phyloP scores from a whole-genome alignment of 2,888 invertebrate species.

The Serrognathus titanus region DNA sequence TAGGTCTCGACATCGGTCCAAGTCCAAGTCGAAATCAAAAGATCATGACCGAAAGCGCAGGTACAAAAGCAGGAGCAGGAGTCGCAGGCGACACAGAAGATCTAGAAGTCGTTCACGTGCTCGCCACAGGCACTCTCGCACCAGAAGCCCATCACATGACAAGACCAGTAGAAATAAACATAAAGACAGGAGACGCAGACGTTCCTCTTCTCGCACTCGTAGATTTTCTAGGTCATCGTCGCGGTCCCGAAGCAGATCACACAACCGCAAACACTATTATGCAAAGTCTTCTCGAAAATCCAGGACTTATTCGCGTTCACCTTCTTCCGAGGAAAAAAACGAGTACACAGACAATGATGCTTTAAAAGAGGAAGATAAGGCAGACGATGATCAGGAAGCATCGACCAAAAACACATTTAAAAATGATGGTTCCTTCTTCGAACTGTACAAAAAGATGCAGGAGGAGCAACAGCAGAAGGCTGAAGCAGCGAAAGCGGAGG shows the following conservation, averaged over 20 bases:
- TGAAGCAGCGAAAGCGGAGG: constrained; percentile 37
- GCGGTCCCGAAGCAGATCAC: constrained; percentile 20
- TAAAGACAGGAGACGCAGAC: constrained; percentile 19
- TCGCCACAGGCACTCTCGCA: constrained; percentile 18
- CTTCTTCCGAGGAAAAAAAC: constrained; percentile 16
- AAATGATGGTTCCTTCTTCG: constrained; percentile 88
- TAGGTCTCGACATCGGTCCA: constrained; percentile 22
- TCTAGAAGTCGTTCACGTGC: constrained; percentile 25
- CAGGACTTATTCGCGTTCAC: constrained; percentile 20
- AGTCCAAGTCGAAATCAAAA: constrained; percentile 22
- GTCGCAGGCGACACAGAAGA: constrained; percentile 29
- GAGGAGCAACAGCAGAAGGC: constrained; percentile 55
- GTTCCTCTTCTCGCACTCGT: constrained; percentile 22
- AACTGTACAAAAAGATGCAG: constrained; percentile 89
- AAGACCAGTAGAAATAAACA: constrained; percentile 17
- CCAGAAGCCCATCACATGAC: constrained; percentile 22
- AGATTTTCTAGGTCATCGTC: constrained; percentile 25
- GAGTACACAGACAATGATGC: constrained; percentile 24
- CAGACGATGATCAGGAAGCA: constrained; percentile 43
- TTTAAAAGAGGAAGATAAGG: constrained; percentile 32
- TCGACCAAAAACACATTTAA: constrained; percentile 67
- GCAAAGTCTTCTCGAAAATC: constrained; percentile 20
- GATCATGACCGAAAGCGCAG: constrained; percentile 24
- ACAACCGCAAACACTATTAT: constrained; percentile 19
- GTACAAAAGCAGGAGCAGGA: constrained; percentile 25